phyloP scores from a whole-genome alignment of 1,140 invertebrate genomes.

The Drosophila melanogaster region Release_6_plus_ISO1_MT NT_033779.5:21067001-21067500 shows the following conservation, averaged over 20 bases:
- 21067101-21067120: slow-evolving; percentile 67
- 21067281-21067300: slow-evolving; percentile 7
- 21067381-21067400: not conserved
- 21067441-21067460: too few species aligned
- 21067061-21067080: slow-evolving; percentile 4
- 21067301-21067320: not conserved
- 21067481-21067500: not conserved
- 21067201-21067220: slow-evolving; percentile 60
- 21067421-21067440: too few species aligned
- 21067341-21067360: too few species aligned
- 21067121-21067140: slow-evolving; percentile 74
- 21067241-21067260: slow-evolving; percentile 42
- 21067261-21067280: slow-evolving; percentile 42
- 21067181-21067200: slow-evolving; percentile 84
- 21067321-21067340: too few species aligned
- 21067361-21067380: too few species aligned
- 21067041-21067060: slow-evolving; percentile 30
- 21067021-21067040: slow-evolving; percentile 69
- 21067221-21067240: slow-evolving; percentile 18
- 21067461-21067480: too few species aligned
- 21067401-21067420: too few species aligned
- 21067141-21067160: slow-evolving; percentile 42
- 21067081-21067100: slow-evolving; percentile 9
- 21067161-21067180: slow-evolving; percentile 84
- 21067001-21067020: slow-evolving; percentile 27